Percentiles rank a stretch among this genome's conserved stretches.
These are phyloP conservation scores for Cancer borealis DNA, from an alignment of 2,888 invertebrate genomes.

Conservation along the genomic window DNA sequence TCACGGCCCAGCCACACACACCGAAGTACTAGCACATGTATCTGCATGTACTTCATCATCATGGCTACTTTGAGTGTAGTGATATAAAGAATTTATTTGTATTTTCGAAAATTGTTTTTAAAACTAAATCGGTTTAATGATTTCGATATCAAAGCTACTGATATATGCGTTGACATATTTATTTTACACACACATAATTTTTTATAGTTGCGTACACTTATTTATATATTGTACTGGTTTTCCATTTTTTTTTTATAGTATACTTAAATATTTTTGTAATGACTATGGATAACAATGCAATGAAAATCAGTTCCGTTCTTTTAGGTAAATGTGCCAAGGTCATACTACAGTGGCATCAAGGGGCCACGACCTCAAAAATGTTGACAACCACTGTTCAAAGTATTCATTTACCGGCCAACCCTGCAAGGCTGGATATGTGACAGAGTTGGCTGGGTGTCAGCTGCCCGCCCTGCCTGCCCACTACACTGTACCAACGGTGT, in stretches of 20 bases:
- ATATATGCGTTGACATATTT: too few species aligned
- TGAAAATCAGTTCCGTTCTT: background rate
- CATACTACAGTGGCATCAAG: background rate
- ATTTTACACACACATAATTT: too few species aligned
- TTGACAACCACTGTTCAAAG: background rate
- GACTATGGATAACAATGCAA: background rate
- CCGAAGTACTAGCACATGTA: background rate
- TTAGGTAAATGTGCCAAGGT: background rate
- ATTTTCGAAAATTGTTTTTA: too few species aligned
- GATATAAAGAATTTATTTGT: background rate
- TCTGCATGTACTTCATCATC: background rate
- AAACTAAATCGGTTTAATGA: too few species aligned
- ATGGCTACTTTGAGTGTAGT: background rate
- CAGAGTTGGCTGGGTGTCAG: background rate
- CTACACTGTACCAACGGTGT: background rate
- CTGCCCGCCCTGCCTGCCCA: background rate
- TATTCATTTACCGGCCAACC: background rate
- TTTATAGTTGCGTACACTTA: too few species aligned
- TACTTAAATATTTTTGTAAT: too few species aligned
- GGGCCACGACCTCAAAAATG: constrained; percentile 6
- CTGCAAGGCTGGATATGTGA: background rate
- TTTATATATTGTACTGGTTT: too few species aligned
- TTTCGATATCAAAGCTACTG: too few species aligned
- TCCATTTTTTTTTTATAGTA: too few species aligned
- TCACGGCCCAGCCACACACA: background rate